phyloP scores from a whole-genome alignment of 2,797 vertebrate species.

The Gephyroberyx darwinii region DNA sequence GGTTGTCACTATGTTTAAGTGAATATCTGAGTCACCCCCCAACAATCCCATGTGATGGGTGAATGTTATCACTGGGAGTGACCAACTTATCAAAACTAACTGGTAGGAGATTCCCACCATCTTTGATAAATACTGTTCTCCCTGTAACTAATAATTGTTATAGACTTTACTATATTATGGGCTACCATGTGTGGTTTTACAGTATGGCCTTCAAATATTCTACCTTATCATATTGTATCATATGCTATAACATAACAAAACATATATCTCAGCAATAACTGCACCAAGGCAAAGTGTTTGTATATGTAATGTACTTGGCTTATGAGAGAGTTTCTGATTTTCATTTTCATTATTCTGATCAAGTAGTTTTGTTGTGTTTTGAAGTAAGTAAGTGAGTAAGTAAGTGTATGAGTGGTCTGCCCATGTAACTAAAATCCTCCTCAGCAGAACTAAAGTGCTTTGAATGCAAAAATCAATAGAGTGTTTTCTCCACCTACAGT shows the following conservation, averaged over 20 bases:
- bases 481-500: not conserved
- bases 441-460: not conserved
- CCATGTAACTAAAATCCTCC: not conserved
- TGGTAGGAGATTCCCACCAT: not conserved
- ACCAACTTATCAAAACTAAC: slow-evolving; percentile 12
- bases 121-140: slow-evolving; percentile 15
- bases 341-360: no score
- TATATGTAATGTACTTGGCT: no score
- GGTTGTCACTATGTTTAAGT: slow-evolving; percentile 58
- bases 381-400: no score
- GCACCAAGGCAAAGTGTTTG: no score
- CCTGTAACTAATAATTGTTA: not conserved
- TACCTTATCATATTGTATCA: not conserved
- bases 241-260: no score
- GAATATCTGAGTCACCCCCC: slow-evolving; percentile 48
- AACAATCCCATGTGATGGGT: slow-evolving; percentile 5
- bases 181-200: not conserved
- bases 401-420: no score
- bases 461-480: not conserved
- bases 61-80: slow-evolving; percentile 5
- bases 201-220: not conserved
- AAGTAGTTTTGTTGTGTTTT: no score
- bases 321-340: no score
- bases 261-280: no score
- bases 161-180: not conserved